phyloP scores from a whole-genome alignment of 2,888 invertebrate genomes.

The Ligdia adustata region DNA sequence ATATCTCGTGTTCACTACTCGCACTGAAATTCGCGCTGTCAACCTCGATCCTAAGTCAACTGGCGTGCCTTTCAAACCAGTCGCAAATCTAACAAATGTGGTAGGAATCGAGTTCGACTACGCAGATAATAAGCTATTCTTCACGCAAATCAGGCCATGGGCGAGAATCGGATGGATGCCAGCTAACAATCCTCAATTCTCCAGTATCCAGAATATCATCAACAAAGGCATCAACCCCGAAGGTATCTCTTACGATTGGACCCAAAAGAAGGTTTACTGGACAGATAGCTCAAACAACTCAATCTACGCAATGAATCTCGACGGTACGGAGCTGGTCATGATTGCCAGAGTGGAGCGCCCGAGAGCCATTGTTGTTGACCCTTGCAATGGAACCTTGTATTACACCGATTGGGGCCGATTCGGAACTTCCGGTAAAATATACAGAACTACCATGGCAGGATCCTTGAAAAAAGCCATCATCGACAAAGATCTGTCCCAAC shows the following conservation, averaged over 20 bases:
- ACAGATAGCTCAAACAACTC: constrained; percentile 97
- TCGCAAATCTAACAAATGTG: constrained; percentile 94
- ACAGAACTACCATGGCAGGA: constrained; percentile 98
- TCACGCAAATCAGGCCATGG: constrained; percentile 97
- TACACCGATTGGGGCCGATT: constrained; percentile 98
- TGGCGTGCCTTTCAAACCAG: constrained; percentile 92
- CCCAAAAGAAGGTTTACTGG: constrained; percentile 98
- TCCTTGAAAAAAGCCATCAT: constrained; percentile 94
- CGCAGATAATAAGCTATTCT: constrained; percentile 92
- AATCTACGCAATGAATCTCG: constrained; percentile 97
- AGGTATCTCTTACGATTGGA: constrained; percentile 98
- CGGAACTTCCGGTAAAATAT: constrained; percentile 96
- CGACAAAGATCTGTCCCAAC: constrained; percentile 95
- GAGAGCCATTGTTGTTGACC: constrained; percentile 97
- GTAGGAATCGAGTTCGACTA: constrained; percentile 98
- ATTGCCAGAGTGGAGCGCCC: constrained; percentile 97
- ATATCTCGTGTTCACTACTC: constrained; percentile 96
- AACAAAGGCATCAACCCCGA: constrained; percentile 94
- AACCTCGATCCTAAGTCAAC: constrained; percentile 93
- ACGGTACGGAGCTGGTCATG: constrained; percentile 94
- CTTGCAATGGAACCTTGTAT: constrained; percentile 97
- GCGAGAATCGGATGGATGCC: constrained; percentile 93
- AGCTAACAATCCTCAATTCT: constrained; percentile 86
- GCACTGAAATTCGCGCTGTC: constrained; percentile 96
- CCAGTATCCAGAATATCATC: constrained; percentile 87